Conservation (phyloP, 2,888 invertebrate genomes). For the Norana najaformis region DNA sequence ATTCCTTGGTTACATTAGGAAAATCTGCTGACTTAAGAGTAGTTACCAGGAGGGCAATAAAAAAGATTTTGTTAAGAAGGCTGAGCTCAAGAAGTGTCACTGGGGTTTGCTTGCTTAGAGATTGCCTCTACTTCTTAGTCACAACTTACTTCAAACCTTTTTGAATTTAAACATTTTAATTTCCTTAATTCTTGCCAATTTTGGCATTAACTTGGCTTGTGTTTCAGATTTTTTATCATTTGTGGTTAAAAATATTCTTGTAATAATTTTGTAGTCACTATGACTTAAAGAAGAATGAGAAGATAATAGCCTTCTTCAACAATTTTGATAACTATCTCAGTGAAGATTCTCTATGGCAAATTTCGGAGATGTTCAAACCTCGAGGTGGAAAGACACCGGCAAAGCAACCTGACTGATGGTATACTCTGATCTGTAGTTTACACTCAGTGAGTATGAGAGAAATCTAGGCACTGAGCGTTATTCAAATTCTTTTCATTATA, state of each 20-base stretch:
- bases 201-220: not conserved
- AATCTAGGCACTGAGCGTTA: not conserved
- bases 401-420: conserved; percentile 9
- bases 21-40: no score
- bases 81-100: no score
- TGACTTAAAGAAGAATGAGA: conserved; percentile 87
- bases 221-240: not conserved
- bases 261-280: conserved; percentile 73
- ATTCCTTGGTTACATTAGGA: no score
- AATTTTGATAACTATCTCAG: conserved; percentile 92
- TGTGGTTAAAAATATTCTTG: not conserved
- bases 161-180: not conserved
- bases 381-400: conserved; percentile 23
- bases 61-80: no score
- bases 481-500: not conserved
- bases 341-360: conserved; percentile 98
- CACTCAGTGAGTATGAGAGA: not conserved
- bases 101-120: no score
- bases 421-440: not conserved
- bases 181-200: not conserved
- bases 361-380: conserved; percentile 87
- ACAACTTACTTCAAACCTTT: no score
- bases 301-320: conserved; percentile 91
- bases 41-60: no score
- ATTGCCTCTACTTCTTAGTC: no score